Conservation (phyloP, 2,888 invertebrate species). For the Agrotis puta region DNA sequence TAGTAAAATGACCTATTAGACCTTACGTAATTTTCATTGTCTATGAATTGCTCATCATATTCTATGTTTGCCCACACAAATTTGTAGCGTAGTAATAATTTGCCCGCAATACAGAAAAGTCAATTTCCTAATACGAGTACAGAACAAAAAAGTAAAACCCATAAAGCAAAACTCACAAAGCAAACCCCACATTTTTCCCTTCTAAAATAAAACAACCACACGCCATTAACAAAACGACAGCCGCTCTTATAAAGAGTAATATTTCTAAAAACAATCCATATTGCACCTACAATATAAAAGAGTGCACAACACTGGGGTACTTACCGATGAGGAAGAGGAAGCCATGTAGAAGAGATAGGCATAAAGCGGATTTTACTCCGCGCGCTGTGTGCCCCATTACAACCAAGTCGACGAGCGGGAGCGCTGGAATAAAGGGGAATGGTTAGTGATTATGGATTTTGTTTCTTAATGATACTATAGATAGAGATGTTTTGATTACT, state of each 20-base stretch:
- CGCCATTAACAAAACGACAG: conserved; percentile 44
- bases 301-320: conserved; percentile 64
- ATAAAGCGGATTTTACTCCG: conserved; percentile 80
- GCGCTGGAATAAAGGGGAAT: conserved; percentile 76
- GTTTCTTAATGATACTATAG: conserved; percentile 6
- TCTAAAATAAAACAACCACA: conserved; percentile 23
- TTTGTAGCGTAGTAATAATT: not conserved
- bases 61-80: not conserved
- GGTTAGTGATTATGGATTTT: conserved; percentile 56
- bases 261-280: conserved; percentile 48
- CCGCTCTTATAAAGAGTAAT: conserved; percentile 40
- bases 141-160: not conserved
- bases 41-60: no score
- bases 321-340: conserved; percentile 86
- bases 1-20: no score
- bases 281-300: conserved; percentile 29
- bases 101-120: no score
- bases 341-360: conserved; percentile 86
- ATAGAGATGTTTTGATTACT: not conserved
- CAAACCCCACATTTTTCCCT: not conserved
- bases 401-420: conserved; percentile 68
- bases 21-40: no score
- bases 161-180: conserved; percentile 1
- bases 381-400: conserved; percentile 80
- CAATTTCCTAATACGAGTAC: not conserved